phyloP scores from a whole-genome alignment of 2,797 vertebrate species.

The Epinephelus coioides region DNA sequence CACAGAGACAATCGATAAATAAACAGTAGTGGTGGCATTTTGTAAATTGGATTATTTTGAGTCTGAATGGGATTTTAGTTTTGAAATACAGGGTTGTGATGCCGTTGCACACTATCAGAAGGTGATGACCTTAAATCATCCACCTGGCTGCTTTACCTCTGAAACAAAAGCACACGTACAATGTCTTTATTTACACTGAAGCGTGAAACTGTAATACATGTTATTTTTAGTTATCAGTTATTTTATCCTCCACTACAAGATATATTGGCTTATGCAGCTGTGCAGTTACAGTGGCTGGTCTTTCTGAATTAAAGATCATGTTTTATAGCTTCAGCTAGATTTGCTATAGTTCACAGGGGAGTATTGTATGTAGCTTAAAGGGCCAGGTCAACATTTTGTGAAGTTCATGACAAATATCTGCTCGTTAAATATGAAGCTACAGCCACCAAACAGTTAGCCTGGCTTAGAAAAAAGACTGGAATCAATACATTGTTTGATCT shows the following conservation, averaged over 20 bases:
- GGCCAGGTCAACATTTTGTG: no score
- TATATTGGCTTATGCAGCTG: not conserved
- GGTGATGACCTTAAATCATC: conserved; percentile 3
- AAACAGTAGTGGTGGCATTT: conserved; percentile 13
- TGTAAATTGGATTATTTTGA: conserved; percentile 25
- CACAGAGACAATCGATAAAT: conserved; percentile 12
- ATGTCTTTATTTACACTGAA: conserved; percentile 10
- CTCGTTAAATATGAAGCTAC: not conserved
- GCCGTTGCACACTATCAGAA: not conserved
- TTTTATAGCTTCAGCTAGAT: not conserved
- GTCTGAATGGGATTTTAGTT: conserved; percentile 7
- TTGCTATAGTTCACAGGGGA: not conserved
- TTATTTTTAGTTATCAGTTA: not conserved
- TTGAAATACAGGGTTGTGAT: not conserved
- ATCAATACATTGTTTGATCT: not conserved
- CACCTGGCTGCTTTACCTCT: not conserved
- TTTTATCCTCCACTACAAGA: not conserved
- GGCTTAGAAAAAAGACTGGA: not conserved
- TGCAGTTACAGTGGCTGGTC: not conserved
- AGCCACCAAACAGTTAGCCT: not conserved
- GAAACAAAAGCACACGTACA: not conserved
- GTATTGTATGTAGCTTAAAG: not conserved
- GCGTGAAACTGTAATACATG: not conserved
- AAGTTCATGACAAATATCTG: not conserved
- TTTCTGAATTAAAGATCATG: not conserved